Evolutionary conservation across 2,888 invertebrate genomes (phyloP).

Genomic region (Nematopogon swammerdamellus): DNA sequence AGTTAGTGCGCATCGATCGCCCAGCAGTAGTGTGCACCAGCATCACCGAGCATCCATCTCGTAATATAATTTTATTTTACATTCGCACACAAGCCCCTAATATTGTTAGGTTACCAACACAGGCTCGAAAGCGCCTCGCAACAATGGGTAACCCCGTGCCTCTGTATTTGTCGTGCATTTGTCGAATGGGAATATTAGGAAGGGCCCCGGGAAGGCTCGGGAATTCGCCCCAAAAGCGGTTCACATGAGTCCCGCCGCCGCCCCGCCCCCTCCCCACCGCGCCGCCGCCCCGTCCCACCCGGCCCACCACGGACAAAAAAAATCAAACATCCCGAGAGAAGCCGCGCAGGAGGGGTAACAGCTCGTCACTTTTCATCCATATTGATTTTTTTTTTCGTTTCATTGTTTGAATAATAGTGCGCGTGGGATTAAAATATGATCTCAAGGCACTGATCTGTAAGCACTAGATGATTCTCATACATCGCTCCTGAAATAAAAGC

Average conservation of each 20-base stretch:
- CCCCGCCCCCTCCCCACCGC: neutral
- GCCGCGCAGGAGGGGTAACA: slow-evolving; percentile 57
- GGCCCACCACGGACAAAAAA: slow-evolving; percentile 47
- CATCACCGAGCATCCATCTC: no score
- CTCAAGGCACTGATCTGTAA: no score
- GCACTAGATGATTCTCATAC: no score
- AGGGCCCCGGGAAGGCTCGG: slow-evolving; percentile 54
- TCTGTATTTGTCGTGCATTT: slow-evolving; percentile 53
- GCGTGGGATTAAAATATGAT: slow-evolving; percentile 38
- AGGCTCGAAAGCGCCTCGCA: slow-evolving; percentile 23
- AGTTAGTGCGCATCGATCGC: no score
- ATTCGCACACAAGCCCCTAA: slow-evolving; percentile 29
- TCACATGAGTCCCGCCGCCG: slow-evolving; percentile 44
- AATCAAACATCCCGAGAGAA: slow-evolving; percentile 56
- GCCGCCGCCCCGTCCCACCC: slow-evolving; percentile 34
- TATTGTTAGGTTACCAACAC: slow-evolving; percentile 44
- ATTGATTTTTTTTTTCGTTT: slow-evolving; percentile 55
- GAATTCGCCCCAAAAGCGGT: slow-evolving; percentile 57
- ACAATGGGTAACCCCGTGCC: slow-evolving; percentile 50
- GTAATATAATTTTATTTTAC: slow-evolving; percentile 29
- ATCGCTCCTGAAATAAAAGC: no score
- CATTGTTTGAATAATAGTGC: slow-evolving; percentile 50
- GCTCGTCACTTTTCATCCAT: slow-evolving; percentile 47
- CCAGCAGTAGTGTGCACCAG: no score
- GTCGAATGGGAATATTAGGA: slow-evolving; percentile 54